Conservation (phyloP, 2,888 invertebrate genomes). For the Koerneria pararmatus region DNA sequence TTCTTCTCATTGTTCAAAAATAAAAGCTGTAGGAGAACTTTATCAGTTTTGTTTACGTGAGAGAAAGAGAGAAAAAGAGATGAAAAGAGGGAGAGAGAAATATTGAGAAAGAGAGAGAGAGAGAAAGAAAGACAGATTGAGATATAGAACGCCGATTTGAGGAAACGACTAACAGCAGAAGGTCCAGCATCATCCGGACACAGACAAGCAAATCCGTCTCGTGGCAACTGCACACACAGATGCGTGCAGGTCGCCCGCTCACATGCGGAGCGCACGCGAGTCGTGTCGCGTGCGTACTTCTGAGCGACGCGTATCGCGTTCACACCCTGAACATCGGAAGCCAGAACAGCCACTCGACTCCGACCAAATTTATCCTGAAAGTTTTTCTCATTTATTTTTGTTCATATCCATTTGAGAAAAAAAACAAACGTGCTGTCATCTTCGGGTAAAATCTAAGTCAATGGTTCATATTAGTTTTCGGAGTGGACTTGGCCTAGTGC, state of each 20-base stretch:
- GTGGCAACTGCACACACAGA: conserved; percentile 83
- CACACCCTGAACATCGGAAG: conserved; percentile 79
- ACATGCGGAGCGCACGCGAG: conserved; percentile 63
- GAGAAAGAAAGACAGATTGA: too few relatives aligned
- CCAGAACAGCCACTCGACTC: conserved; percentile 79
- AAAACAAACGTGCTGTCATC: background rate
- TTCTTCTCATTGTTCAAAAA: too few relatives aligned
- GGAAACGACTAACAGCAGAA: conserved; percentile 28
- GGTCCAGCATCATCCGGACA: conserved; percentile 74
- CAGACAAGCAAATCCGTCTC: conserved; percentile 76
- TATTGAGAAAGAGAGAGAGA: too few relatives aligned
- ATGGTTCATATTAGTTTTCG: too few relatives aligned
- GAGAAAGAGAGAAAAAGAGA: conserved; percentile 16
- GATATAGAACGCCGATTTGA: too few relatives aligned
- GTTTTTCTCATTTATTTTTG: too few relatives aligned
- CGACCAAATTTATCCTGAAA: conserved; percentile 86
- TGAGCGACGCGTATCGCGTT: conserved; percentile 72
- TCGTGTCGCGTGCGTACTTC: conserved; percentile 35
- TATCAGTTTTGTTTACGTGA: too few relatives aligned
- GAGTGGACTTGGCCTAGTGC: too few relatives aligned
- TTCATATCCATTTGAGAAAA: background rate
- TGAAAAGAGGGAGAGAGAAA: too few relatives aligned
- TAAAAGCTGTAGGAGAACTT: too few relatives aligned
- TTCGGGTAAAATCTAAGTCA: too few relatives aligned
- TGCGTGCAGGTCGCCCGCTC: conserved; percentile 78